phyloP scores from a whole-genome alignment of 2,888 invertebrate genomes.

The Platycnemis pennipes region DNA sequence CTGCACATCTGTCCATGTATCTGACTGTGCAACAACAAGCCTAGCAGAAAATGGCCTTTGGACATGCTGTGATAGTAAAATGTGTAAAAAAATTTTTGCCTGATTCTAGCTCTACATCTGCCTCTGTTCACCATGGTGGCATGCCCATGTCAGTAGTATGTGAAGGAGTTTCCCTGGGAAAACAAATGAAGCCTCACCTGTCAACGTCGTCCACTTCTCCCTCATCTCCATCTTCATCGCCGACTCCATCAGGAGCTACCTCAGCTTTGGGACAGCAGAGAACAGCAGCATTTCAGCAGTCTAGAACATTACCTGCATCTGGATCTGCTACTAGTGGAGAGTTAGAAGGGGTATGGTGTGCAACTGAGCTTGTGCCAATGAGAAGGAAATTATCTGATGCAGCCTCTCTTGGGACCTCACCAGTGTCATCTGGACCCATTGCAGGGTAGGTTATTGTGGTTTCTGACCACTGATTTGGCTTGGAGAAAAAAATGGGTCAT shows the following conservation, averaged over 20 bases:
- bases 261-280: conserved; percentile 44
- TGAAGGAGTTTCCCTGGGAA: background rate
- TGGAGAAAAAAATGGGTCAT: too few species aligned
- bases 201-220: conserved; percentile 54
- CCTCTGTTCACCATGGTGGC: background rate
- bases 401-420: background rate
- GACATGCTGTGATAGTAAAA: too few species aligned
- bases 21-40: too few species aligned
- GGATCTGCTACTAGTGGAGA: conserved; percentile 53
- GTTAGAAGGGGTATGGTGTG: conserved; percentile 50
- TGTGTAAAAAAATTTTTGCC: too few species aligned
- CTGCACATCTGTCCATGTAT: too few species aligned
- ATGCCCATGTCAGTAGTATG: background rate
- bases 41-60: too few species aligned
- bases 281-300: conserved; percentile 55
- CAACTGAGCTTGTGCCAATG: conserved; percentile 40
- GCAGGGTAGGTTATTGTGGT: background rate
- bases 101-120: background rate
- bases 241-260: conserved; percentile 37
- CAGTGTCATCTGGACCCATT: background rate
- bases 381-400: conserved; percentile 20
- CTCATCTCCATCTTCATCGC: conserved; percentile 58
- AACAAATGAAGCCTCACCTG: conserved; percentile 21
- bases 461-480: too few species aligned
- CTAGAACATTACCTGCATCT: conserved; percentile 30